These are phyloP conservation scores for Peromyscus leucopus DNA, from an alignment of 2,113 vertebrate species.

Conservation along the genomic window DNA sequence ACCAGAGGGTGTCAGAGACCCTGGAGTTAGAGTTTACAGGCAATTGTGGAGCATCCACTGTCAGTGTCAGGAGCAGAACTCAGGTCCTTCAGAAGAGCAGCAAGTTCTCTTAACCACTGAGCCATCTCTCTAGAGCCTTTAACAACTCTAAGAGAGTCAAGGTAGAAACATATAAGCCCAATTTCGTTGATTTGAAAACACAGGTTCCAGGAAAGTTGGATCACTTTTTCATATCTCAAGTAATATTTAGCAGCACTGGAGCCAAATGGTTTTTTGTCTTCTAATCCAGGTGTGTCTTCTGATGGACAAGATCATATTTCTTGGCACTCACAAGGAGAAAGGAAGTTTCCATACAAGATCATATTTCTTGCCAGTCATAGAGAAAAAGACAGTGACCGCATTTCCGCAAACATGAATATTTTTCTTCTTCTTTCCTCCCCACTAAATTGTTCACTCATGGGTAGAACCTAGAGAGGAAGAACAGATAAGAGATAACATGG, in stretches of 20 bases:
- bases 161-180: neutral
- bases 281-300: conserved; percentile 21
- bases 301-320: neutral
- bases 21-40: neutral
- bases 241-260: neutral
- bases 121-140: neutral
- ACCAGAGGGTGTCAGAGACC: neutral
- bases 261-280: conserved; percentile 13
- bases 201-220: neutral
- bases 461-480: neutral
- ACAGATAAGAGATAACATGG: neutral
- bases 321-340: neutral
- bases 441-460: neutral
- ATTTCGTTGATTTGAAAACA: conserved; percentile 26
- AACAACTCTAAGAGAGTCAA: neutral
- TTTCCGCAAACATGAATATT: neutral
- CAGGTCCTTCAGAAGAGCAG: neutral
- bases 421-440: neutral
- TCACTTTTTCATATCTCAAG: neutral
- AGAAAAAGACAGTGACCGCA: neutral
- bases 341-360: neutral
- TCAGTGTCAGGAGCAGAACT: neutral
- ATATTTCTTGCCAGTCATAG: neutral
- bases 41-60: too few relatives aligned
- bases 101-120: neutral